Base-by-base conservation (phyloP, 2,797 vertebrate genomes). In the Argentina silus region DNA sequence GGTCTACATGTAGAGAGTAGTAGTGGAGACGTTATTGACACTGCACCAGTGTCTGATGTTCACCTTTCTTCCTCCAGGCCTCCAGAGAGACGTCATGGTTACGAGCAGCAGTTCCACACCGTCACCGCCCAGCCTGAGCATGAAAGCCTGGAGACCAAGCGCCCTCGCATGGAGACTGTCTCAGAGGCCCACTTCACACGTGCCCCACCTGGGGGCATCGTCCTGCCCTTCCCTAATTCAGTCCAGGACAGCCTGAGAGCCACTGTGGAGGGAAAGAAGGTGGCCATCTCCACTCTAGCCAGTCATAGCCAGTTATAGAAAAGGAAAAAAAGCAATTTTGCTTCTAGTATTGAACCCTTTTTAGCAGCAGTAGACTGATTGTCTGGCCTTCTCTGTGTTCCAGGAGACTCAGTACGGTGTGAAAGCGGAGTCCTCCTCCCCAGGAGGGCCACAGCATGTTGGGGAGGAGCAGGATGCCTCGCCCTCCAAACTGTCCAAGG, bases 401-500 rank as follows among this genome's bases (percentile, higher is more conserved):
- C 86, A 99, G 98, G 98, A 99, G 77, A 88, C 94, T 0, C 91
- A 94, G 79, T 98, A 95, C 78, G 80, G 70, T 63, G 88, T 93
- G 77, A 95, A 95, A 85, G 84, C 88, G 63, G 98, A 99, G 83
- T 94, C 96, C 45, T 89, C 93, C 0, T 97, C 97, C 62, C 86
- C 94, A 15, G 85, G 96, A 76, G 93, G 96, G 76, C 89, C 90
- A 65, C 1, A 81, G 0, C 89, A 96, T 56, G 90, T 95, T 72
- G 95, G 91, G 36, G 97, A 98, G 15, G 98, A 99, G 23, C 96
- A 96, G 87, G 98, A 99, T 75, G 89, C 94, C 5, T 99, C 97
- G 47, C 98, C 98, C 64, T 99, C 98, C 84, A 99, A 99, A 83
- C 95, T 99, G 64, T 99, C 98, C 57, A 99, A 99, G 86, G 98